These are phyloP conservation scores for Hemicentrotus pulcherrimus DNA, from an alignment of 35 echinoderm and acorn worm genomes.

Conservation along the genomic window DNA sequence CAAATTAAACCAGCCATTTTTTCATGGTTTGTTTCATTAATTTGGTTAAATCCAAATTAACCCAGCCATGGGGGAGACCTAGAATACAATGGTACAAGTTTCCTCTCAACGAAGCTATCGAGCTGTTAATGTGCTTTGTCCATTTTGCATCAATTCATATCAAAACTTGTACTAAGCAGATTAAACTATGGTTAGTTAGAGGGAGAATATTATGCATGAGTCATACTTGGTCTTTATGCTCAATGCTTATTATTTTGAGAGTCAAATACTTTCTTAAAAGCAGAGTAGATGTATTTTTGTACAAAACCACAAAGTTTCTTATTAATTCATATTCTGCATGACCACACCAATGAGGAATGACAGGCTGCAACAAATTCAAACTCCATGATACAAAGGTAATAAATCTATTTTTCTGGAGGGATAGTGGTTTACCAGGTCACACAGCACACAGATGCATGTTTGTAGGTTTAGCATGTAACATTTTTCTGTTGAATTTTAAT, in stretches of 20 bases:
- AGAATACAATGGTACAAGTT: background rate
- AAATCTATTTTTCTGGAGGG: no score
- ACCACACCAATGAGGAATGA: no score
- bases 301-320: background rate
- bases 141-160: background rate
- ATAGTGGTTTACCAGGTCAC: no score
- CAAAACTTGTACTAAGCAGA: background rate
- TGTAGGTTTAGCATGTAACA: no score
- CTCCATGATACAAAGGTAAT: background rate
- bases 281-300: background rate
- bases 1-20: background rate
- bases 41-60: background rate
- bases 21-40: conserved; percentile 19
- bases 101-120: background rate
- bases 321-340: no score
- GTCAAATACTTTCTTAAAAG: background rate
- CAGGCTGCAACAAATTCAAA: background rate
- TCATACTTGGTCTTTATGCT: background rate
- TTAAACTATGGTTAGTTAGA: background rate
- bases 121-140: background rate
- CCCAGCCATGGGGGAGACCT: background rate
- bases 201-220: background rate
- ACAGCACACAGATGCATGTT: no score
- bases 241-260: background rate
- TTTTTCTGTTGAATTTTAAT: no score